Evolutionary conservation across 2,888 invertebrate genomes (phyloP), one percentile per base, ranked within the genome.

Genomic region (Atrina japonica): DNA sequence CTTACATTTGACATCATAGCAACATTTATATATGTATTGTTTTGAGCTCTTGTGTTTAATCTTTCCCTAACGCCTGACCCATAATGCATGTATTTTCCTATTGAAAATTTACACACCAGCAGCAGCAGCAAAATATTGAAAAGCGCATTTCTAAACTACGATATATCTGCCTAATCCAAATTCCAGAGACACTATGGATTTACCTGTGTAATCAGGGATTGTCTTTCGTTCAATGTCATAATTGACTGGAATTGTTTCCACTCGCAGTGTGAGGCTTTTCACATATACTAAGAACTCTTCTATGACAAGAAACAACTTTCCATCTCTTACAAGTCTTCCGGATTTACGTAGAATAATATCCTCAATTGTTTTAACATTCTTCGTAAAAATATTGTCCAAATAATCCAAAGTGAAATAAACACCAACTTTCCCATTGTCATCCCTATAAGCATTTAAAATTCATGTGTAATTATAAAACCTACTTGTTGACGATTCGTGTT

Each of bases 331-430:
- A 0, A 73, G 64, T 6, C 82, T 70, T 0, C 75, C 82, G 11
- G 82, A 76, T 53, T 78, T 80, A 40, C 61, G 55, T 45, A 80
- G 61, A 21, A 82, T 82, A 3, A 82, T 71, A 21, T 76, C 61
- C 58, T 76, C 74, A 43, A 82, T 82, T 23, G 70, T 49, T 18
- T 76, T 72, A 16, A 68, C 70, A 41, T 78, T 75, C 40, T 78
- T 71, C 0, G 77, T 82, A 18, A 70, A 53, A n/a, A 64, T 66
- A 53, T 78, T 82, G 14, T 82, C 78, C 58, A 73, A 50, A 45
- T 78, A 82, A 49, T 82, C 82, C 0, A 82, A 43, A 0, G 71
- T 76, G 41, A 71, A 73, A 63, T 76, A 77, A 9, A 82, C 76
- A 7, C 79, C 81, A 18, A 73, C 70, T 35, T 73, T 76, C 1